Conservation (phyloP, 2,888 invertebrate species). For the Clitarchus hookeri region DNA sequence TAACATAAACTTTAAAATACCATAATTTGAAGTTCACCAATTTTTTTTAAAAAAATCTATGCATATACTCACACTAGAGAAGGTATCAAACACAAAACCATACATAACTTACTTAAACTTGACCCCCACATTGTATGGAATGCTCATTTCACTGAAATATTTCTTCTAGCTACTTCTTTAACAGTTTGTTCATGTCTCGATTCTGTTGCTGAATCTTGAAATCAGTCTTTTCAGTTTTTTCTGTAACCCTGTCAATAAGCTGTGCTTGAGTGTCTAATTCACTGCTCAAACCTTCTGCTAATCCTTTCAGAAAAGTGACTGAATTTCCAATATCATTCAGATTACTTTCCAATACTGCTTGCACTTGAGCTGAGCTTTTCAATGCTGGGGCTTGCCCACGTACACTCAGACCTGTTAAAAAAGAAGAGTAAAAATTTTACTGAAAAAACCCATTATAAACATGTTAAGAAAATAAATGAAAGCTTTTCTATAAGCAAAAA, state of each 20-base stretch:
- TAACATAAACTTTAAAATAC: too few species aligned
- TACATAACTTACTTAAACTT: background rate
- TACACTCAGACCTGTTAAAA: background rate
- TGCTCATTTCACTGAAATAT: background rate
- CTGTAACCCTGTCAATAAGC: background rate
- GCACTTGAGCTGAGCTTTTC: background rate
- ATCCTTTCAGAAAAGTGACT: background rate
- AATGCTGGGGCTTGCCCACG: background rate
- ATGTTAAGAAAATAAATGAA: too few species aligned
- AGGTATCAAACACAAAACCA: too few species aligned
- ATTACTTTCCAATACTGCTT: constrained; percentile 16
- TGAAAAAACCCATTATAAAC: background rate
- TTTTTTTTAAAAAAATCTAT: too few species aligned
- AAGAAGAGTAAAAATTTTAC: background rate
- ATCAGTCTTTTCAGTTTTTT: constrained; percentile 15
- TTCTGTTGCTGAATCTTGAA: constrained; percentile 22
- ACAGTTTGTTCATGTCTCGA: constrained; percentile 19
- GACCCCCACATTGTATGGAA: background rate
- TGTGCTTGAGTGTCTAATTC: constrained; percentile 15
- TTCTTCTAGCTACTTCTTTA: background rate
- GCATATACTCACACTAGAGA: too few species aligned
- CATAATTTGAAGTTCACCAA: too few species aligned
- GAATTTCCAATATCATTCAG: background rate
- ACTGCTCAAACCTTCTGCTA: background rate
- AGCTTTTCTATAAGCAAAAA: too few species aligned